Percentiles rank a stretch among this genome's conserved stretches.
phyloP scores from a whole-genome alignment of 2,797 vertebrate species.

The Alectoris magna region DNA sequence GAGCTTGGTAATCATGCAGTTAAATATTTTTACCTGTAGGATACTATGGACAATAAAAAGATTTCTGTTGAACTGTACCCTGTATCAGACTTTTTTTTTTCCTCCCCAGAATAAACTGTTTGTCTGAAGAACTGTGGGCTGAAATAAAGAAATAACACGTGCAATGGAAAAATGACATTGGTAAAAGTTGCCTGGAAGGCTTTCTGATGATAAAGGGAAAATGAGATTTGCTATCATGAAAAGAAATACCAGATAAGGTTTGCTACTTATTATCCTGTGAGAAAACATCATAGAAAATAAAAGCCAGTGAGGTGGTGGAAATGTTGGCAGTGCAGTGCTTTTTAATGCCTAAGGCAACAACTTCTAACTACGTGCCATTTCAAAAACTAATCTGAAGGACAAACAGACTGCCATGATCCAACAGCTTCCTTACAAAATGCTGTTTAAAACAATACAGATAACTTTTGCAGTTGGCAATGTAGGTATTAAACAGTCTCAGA shows the following conservation, averaged over 20 bases:
- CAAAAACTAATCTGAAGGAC: neutral
- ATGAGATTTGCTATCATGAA: neutral
- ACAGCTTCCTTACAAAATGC: neutral
- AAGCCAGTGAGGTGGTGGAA: neutral
- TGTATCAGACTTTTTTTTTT: neutral
- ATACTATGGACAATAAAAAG: neutral
- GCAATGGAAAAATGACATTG: neutral
- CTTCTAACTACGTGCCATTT: neutral
- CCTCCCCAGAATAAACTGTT: neutral
- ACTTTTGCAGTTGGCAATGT: neutral
- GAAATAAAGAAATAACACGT: neutral
- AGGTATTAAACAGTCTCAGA: neutral
- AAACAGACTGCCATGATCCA: neutral
- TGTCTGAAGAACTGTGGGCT: neutral
- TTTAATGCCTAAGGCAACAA: neutral
- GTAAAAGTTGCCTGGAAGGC: neutral
- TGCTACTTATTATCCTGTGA: neutral
- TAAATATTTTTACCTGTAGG: neutral
- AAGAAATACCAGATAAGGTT: neutral
- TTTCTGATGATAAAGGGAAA: neutral
- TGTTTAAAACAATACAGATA: neutral
- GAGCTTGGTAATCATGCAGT: neutral
- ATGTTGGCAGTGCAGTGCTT: accelerated
- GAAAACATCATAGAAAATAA: neutral
- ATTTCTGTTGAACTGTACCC: neutral